These are phyloP conservation scores for Podotricha telesiphe DNA, from an alignment of 2,888 invertebrate genomes.

Conservation along the genomic window DNA sequence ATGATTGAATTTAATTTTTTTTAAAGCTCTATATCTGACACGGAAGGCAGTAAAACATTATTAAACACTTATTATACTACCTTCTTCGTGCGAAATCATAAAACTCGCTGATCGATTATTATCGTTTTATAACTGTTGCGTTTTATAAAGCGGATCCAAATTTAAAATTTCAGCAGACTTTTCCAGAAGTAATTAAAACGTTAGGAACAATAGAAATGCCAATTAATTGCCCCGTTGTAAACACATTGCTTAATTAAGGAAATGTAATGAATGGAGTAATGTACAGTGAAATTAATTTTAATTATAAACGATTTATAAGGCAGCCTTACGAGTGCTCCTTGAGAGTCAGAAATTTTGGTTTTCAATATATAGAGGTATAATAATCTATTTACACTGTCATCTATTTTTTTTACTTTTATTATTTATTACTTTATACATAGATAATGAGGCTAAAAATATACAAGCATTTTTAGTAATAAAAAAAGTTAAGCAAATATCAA, in stretches of 20 bases:
- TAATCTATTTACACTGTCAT: too few species aligned
- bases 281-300: constrained; percentile 80
- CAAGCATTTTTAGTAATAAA: too few species aligned
- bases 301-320: constrained; percentile 72
- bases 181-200: constrained; percentile 64
- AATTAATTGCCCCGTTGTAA: constrained; percentile 82
- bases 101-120: constrained; percentile 38
- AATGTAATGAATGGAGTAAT: constrained; percentile 77
- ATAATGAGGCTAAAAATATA: too few species aligned
- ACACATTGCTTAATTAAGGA: constrained; percentile 83
- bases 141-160: constrained; percentile 47
- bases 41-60: constrained; percentile 12
- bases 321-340: constrained; percentile 19
- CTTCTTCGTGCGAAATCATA: constrained; percentile 28
- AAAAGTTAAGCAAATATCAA: too few species aligned
- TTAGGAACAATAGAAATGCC: constrained; percentile 73
- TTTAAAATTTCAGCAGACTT: constrained; percentile 56
- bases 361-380: too few species aligned
- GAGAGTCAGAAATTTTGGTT: constrained; percentile 13
- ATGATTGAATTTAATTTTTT: neutral
- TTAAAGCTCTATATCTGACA: neutral
- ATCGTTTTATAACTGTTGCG: constrained; percentile 36
- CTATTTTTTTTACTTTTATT: too few species aligned
- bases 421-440: too few species aligned
- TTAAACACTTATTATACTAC: constrained; percentile 31